Evolutionary conservation across 2,113 vertebrate genomes (phyloP), one percentile per base, ranked within the genome.

Genomic region (Oreochromis tanganicae): DNA sequence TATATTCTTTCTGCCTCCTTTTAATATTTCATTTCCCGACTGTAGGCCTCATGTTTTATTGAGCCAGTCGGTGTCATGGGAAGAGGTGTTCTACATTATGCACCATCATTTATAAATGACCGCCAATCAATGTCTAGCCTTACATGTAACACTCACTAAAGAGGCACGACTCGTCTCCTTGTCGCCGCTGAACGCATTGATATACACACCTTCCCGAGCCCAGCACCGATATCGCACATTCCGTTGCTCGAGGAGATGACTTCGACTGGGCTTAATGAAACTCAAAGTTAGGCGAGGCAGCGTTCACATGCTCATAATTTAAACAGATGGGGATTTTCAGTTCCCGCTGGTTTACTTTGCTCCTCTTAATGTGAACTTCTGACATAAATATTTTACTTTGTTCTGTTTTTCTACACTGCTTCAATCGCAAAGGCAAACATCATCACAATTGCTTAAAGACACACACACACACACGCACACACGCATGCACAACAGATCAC

Each of bases 41-140:
- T 86, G 87, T 78, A 86, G 88, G 88, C 84, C 86, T 96, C 89
- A 95, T 96, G 89, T 95, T 96, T 96, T 95, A 96, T 95, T 94
- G 91, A 96, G 83, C 48, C 82, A 9, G 75, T 86, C 82, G 2
- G 83, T 88, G 90, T 90, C 90, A 89, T 91, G 59, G 50, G 85
- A 83, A 89, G 75, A 83, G 92, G 92, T 94, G 92, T 95, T 90
- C 83, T 85, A 94, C 95, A 95, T 96, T 95, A 95, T 93, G 94
- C 94, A 92, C 81, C 90, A 95, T 95, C 89, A 94, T 92, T 95
- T 94, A 95, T 94, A 91, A 92, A 95, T 94, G 94, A 83, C 73
- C 48, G 75, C 90, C 92, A 93, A 94, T 96, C 95, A 95, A 78
- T 82, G 89, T 91, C 89, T 61, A 54, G 79, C 54, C 80, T 84